phyloP scores from a whole-genome alignment of 2,797 vertebrate genomes.

The Vultur gryphus region DNA sequence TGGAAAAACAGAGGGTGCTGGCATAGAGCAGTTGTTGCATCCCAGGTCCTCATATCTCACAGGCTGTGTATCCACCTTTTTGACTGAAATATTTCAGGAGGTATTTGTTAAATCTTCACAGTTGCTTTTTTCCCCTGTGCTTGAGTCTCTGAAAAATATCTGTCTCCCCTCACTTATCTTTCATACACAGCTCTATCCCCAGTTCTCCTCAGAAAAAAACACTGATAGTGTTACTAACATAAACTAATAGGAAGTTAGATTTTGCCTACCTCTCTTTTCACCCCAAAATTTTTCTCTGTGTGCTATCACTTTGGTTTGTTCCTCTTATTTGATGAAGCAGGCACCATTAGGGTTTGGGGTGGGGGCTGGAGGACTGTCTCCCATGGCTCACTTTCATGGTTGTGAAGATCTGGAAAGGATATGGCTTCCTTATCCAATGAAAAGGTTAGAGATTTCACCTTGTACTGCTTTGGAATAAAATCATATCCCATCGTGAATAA shows the following conservation, averaged over 20 bases:
- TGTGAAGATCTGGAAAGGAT: not conserved
- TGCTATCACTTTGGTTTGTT: not conserved
- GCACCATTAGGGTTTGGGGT: not conserved
- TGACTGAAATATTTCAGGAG: not conserved
- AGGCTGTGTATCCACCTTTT: not conserved
- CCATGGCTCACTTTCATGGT: not conserved
- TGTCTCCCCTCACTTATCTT: not conserved
- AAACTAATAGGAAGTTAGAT: not conserved
- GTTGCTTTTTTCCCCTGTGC: not conserved
- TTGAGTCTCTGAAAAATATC: not conserved
- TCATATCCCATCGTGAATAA: not conserved
- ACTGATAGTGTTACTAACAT: not conserved
- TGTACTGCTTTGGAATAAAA: not conserved
- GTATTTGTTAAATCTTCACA: not conserved
- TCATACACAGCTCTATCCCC: not conserved
- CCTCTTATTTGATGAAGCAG: not conserved
- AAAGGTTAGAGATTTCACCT: not conserved
- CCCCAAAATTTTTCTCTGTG: not conserved
- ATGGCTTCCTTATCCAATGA: not conserved
- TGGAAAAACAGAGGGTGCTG: not conserved
- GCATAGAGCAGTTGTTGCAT: not conserved
- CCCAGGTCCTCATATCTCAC: not conserved
- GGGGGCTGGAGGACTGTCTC: too few species aligned
- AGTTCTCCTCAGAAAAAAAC: not conserved
- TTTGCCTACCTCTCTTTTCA: not conserved